phyloP scores from a whole-genome alignment of 1,140 invertebrate species.

The Papilio dardanus region DNA sequence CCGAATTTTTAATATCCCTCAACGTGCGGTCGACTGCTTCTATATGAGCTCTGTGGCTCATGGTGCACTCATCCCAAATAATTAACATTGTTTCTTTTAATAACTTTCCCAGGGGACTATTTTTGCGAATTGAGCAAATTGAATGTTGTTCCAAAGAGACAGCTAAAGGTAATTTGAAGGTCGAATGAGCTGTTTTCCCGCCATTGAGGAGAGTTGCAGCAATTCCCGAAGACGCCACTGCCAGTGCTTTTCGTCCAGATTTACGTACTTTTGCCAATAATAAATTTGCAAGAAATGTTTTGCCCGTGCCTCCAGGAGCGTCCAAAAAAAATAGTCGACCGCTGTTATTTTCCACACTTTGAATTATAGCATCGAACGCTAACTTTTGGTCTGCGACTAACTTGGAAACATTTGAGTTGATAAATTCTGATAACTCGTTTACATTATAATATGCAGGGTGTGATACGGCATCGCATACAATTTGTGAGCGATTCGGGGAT shows the following conservation, averaged over 20 bases:
- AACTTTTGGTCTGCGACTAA: no score
- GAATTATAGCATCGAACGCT: neutral
- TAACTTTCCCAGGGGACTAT: no score
- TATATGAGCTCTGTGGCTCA: no score
- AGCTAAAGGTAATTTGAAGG: conserved; percentile 66
- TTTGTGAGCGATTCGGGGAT: neutral
- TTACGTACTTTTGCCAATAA: conserved; percentile 60
- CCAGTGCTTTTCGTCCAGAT: conserved; percentile 65
- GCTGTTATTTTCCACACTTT: conserved; percentile 40
- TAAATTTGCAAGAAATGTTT: conserved; percentile 73
- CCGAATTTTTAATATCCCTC: no score
- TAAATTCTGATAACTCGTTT: no score
- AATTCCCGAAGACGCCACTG: conserved; percentile 83
- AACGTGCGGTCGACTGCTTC: no score
- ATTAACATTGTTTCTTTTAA: no score
- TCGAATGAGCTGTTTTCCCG: conserved; percentile 82
- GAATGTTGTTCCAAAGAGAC: no score
- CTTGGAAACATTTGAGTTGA: no score
- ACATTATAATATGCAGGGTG: neutral
- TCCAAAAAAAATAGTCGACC: conserved; percentile 52
- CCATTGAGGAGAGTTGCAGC: conserved; percentile 81
- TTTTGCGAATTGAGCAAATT: no score
- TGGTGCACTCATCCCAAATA: no score
- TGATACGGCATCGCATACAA: neutral
- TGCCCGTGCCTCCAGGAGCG: conserved; percentile 57